Conservation (phyloP, 2,888 invertebrate genomes). For the Habroteleia sp. region DNA sequence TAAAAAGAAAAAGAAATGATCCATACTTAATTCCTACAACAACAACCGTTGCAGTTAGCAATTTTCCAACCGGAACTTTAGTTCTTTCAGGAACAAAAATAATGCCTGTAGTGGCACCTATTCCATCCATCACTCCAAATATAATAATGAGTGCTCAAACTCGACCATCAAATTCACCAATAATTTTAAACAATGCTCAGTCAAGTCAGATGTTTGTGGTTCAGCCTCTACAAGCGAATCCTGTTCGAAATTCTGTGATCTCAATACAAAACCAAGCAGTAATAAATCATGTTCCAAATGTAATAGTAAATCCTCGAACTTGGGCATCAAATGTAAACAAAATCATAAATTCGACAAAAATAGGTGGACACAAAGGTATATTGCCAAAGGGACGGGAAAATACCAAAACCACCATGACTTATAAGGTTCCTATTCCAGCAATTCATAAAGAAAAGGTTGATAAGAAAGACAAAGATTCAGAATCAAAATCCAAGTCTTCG, state of each 20-base stretch:
- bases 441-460: conserved; percentile 75
- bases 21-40: conserved; percentile 60
- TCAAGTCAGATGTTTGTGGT: conserved; percentile 79
- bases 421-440: conserved; percentile 79
- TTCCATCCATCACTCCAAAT: conserved; percentile 74
- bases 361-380: conserved; percentile 77
- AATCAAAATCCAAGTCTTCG: conserved; percentile 62
- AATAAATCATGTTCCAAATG: conserved; percentile 74
- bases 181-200: conserved; percentile 76
- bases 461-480: conserved; percentile 67
- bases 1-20: conserved; percentile 71
- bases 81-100: conserved; percentile 77
- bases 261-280: conserved; percentile 74
- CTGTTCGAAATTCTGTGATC: conserved; percentile 73
- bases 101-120: conserved; percentile 78
- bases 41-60: conserved; percentile 64
- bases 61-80: conserved; percentile 74
- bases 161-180: conserved; percentile 73
- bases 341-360: conserved; percentile 77
- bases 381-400: conserved; percentile 78
- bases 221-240: conserved; percentile 74
- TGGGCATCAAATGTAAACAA: conserved; percentile 78
- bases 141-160: conserved; percentile 77
- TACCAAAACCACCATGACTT: conserved; percentile 79
- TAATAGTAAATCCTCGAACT: conserved; percentile 75